A percentile compares a stretch with the other conserved stretches of the same genome.
phyloP scores from a whole-genome alignment of 2,888 invertebrate genomes.

The Neoscelio sp. region DNA sequence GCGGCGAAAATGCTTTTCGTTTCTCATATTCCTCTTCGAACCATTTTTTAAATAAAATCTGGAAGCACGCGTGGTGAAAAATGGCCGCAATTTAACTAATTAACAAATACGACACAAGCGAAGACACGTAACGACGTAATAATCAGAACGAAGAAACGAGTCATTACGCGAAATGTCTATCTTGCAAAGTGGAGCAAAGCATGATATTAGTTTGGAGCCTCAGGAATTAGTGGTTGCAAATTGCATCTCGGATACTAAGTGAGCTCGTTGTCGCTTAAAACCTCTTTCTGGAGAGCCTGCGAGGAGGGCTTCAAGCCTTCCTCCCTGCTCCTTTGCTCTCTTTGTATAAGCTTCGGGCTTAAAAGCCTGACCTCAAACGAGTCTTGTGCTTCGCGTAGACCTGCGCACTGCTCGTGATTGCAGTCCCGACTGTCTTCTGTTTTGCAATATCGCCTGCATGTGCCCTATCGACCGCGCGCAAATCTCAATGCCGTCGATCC shows the following conservation, averaged over 20 bases:
- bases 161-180: slow-evolving; percentile 34
- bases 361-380: slow-evolving; percentile 74
- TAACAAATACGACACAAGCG: too few species aligned
- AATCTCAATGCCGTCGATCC: slow-evolving; percentile 13
- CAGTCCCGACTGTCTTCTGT: slow-evolving; percentile 4
- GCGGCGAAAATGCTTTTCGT: slow-evolving; percentile 14
- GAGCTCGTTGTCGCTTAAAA: slow-evolving; percentile 73
- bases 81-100: not conserved
- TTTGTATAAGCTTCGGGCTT: slow-evolving; percentile 73
- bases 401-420: slow-evolving; percentile 37
- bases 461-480: slow-evolving; percentile 16
- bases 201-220: slow-evolving; percentile 68
- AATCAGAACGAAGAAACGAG: slow-evolving; percentile 33
- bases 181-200: slow-evolving; percentile 38
- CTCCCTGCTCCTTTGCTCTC: slow-evolving; percentile 40
- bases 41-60: too few species aligned
- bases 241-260: slow-evolving; percentile 70
- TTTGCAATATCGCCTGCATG: slow-evolving; percentile 21
- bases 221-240: slow-evolving; percentile 71
- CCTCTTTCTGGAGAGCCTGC: slow-evolving; percentile 69
- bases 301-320: slow-evolving; percentile 63
- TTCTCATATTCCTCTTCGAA: too few species aligned
- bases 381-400: slow-evolving; percentile 45
- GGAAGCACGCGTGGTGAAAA: not conserved
- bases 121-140: slow-evolving; percentile 32